Evolutionary conservation across 1,140 invertebrate species (phyloP).

Genomic region (Laupala kohalensis): DNA sequence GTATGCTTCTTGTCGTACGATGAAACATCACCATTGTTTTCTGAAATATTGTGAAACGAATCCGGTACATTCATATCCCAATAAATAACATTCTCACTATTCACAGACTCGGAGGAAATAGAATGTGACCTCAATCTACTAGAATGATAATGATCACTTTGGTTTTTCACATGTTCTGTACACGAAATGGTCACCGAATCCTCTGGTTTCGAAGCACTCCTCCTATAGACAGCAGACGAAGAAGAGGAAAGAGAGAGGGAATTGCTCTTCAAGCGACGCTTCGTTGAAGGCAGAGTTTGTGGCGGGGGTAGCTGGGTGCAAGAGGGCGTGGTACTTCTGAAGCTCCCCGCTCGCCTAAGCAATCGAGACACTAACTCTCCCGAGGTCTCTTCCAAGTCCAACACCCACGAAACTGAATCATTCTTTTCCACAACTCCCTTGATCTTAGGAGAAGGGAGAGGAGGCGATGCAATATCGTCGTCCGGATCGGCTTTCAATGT

Average conservation of each 20-base stretch:
- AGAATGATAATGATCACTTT: conserved; percentile 14
- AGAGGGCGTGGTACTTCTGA: conserved; percentile 2
- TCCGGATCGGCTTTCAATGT: not conserved
- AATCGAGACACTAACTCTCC: conserved; percentile 30
- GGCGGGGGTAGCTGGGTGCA: not conserved
- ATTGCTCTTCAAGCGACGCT: conserved; percentile 2
- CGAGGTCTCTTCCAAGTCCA: conserved; percentile 57
- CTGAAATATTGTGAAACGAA: not conserved
- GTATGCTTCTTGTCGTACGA: not conserved
- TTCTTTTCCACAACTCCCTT: conserved; percentile 69
- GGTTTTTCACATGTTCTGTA: conserved; percentile 17
- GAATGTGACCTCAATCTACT: not conserved
- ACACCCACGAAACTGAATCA: conserved; percentile 69
- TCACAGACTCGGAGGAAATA: conserved; percentile 3
- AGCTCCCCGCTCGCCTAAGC: conserved; percentile 18
- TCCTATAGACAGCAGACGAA: conserved; percentile 21
- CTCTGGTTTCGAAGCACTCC: conserved; percentile 24
- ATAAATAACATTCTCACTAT: not conserved
- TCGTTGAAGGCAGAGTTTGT: conserved; percentile 8
- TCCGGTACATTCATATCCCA: not conserved
- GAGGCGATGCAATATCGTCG: conserved; percentile 27
- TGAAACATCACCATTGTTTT: not conserved
- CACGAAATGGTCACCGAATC: conserved; percentile 15
- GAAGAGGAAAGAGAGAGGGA: conserved; percentile 2
- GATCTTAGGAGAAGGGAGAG: conserved; percentile 41